Evolutionary conservation across 2,888 invertebrate species (phyloP), one percentile per base, ranked within the genome.

Genomic region (Venustoraphidia nigricollis): DNA sequence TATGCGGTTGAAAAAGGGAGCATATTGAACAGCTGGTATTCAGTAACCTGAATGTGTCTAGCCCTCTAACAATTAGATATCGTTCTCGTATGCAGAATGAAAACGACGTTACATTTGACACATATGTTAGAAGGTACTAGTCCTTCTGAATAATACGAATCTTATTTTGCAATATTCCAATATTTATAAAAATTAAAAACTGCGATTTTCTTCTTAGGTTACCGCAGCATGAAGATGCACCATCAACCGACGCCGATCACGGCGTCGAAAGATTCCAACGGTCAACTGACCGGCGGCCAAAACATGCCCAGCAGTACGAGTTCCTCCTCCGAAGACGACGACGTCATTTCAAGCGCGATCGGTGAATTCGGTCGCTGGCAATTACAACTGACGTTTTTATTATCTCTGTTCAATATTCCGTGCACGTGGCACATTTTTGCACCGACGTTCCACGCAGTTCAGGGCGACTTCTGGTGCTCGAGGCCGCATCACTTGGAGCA

Each of bases 401-500:
- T 86, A 52, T 81, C 85, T 2, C 68, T 86, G 42, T 80, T 84
- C 68, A 85, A 85, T 59, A 75, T 86, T 57, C 85, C 85, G 2
- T 84, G 84, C 66, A 86, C 85, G 40, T 85, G 83, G 70, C 86
- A 85, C 66, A 86, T 86, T 59, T 82, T 81, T 63, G 74, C 81
- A 46, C 79, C 83, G 38, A 81, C 83, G 0, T 86, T 86, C 65
- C 81, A 79, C 72, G 79, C 80, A 45, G 76, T 75, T 56, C 71
- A 75, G 52, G 72, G 76, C 52, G 73, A 77, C 41, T 79, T 75
- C 58, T 84, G 84, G 84, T 87, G 86, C 60, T 71, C 74, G 48
- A 65, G 73, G 47, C 82, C 84, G 1, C 65, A 67, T 1, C 70
- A 73, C 53, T 67, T 81, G 17, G 71, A 69, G 64, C 58, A 58